A percentile compares a stretch with the other conserved stretches of the same genome.
These are phyloP conservation scores for Callitettix versicolor DNA, from an alignment of 1,140 invertebrate genomes.

Conservation along the genomic window DNA sequence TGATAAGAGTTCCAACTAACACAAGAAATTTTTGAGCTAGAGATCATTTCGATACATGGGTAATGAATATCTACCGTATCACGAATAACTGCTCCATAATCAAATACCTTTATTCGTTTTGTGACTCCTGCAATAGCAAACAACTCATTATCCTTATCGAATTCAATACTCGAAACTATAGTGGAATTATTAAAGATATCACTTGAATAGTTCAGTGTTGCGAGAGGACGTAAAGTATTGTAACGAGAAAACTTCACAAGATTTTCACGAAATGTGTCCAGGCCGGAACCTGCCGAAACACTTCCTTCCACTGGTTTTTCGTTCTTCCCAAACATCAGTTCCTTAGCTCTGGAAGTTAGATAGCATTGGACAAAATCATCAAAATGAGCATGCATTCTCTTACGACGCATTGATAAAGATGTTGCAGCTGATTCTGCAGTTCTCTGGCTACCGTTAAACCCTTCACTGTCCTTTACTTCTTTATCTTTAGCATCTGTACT, in stretches of 20 bases:
- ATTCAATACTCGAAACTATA: conserved; percentile 94
- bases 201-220: conserved; percentile 82
- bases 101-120: conserved; percentile 89
- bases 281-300: conserved; percentile 35
- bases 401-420: conserved; percentile 52
- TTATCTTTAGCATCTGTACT: conserved; percentile 13
- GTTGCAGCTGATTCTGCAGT: conserved; percentile 27
- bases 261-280: conserved; percentile 77
- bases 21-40: conserved; percentile 88
- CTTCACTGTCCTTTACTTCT: conserved; percentile 27
- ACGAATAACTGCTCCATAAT: conserved; percentile 75
- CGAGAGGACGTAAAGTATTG: conserved; percentile 64
- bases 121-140: conserved; percentile 95
- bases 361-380: conserved; percentile 85
- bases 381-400: conserved; percentile 76
- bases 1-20: conserved; percentile 91
- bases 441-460: conserved; percentile 38
- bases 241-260: conserved; percentile 83
- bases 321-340: conserved; percentile 47
- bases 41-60: conserved; percentile 87
- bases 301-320: conserved; percentile 26
- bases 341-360: conserved; percentile 62
- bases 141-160: conserved; percentile 92
- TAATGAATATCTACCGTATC: conserved; percentile 83
- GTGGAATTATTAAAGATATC: conserved; percentile 83